Percentiles rank a stretch among this genome's conserved stretches.
Conservation (phyloP, 2,888 invertebrate species). For the Chirona hameri region DNA sequence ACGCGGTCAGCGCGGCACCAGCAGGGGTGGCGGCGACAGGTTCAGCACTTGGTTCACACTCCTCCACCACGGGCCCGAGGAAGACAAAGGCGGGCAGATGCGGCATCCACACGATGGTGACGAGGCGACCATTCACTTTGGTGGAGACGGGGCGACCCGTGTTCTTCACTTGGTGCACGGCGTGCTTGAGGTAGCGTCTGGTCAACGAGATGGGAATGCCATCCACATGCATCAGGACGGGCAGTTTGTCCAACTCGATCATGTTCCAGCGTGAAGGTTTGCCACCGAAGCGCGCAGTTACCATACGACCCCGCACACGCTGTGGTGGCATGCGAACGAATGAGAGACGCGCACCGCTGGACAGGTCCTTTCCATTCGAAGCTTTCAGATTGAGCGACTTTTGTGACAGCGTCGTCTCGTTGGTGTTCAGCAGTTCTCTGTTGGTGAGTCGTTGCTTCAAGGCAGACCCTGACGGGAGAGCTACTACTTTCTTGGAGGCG, state of each 20-base stretch:
- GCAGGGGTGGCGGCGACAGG: too few species aligned
- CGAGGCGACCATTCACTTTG: not conserved
- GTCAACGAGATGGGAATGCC: constrained; percentile 22
- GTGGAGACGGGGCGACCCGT: not conserved
- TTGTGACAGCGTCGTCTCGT: too few species aligned
- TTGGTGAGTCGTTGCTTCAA: too few species aligned
- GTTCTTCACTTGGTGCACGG: not conserved
- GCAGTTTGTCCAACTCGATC: not conserved
- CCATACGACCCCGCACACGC: not conserved
- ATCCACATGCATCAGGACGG: not conserved
- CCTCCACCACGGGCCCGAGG: not conserved
- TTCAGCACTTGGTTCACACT: too few species aligned
- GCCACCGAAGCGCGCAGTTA: constrained; percentile 5
- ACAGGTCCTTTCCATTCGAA: not conserved
- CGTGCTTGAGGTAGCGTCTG: not conserved
- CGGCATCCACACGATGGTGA: constrained; percentile 9
- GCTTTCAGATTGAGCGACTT: too few species aligned
- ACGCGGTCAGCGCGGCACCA: too few species aligned
- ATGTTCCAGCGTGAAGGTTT: not conserved
- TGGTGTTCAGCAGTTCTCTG: too few species aligned
- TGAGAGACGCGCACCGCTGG: constrained; percentile 7
- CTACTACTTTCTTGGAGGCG: too few species aligned
- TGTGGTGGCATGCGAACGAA: constrained; percentile 4
- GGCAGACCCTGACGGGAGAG: too few species aligned
- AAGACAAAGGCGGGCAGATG: constrained; percentile 7